Conservation (phyloP, 2,797 vertebrate species). For the Australoheros facetus region DNA sequence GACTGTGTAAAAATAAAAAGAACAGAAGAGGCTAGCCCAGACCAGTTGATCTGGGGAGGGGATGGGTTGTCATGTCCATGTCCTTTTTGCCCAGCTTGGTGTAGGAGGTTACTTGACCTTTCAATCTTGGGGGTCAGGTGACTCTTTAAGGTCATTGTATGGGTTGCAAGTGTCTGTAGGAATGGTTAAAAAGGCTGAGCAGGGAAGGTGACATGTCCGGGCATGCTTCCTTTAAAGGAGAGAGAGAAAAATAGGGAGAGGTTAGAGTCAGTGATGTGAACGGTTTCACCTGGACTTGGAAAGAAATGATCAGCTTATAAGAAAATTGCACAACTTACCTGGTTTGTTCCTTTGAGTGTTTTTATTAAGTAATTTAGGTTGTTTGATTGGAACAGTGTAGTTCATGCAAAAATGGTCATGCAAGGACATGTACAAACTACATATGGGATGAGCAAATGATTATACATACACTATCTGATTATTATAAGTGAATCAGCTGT, state of each 20-base stretch:
- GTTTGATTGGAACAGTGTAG: background rate
- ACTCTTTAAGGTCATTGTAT: constrained; percentile 74
- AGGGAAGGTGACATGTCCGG: constrained; percentile 75
- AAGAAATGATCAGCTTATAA: constrained; percentile 43
- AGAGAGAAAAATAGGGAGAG: constrained; percentile 61
- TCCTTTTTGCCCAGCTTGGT: constrained; percentile 58
- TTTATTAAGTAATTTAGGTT: constrained; percentile 8
- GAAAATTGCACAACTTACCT: constrained; percentile 35
- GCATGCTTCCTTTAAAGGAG: constrained; percentile 73
- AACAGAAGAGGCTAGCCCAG: constrained; percentile 27
- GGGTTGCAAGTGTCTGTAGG: constrained; percentile 64
- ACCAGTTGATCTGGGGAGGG: constrained; percentile 59
- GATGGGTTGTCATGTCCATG: constrained; percentile 65
- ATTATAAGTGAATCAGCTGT: background rate
- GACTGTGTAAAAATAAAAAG: constrained; percentile 12
- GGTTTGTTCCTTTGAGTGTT: constrained; percentile 4
- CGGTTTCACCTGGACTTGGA: constrained; percentile 37
- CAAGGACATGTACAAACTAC: background rate
- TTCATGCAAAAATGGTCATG: background rate
- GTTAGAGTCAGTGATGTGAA: constrained; percentile 64
- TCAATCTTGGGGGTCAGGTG: constrained; percentile 79
- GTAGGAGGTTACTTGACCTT: constrained; percentile 77
- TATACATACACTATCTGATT: background rate
- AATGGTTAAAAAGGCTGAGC: constrained; percentile 75
- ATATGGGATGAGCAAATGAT: constrained; percentile 16